Conservation (phyloP, 2,888 invertebrate genomes). For the Stenolophus ochropezus region DNA sequence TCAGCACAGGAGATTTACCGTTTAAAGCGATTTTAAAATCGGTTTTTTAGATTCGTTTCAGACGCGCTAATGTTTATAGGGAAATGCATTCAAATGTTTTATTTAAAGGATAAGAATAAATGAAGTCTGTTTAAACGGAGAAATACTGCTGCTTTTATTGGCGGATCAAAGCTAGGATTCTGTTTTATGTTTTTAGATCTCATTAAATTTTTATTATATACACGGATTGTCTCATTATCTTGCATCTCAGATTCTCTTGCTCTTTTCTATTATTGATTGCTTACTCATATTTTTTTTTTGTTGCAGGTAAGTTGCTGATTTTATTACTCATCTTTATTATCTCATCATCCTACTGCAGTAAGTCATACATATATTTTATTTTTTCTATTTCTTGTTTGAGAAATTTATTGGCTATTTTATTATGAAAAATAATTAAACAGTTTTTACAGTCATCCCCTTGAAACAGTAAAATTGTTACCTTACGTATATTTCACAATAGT, state of each 20-base stretch:
- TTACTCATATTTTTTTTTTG: slow-evolving; percentile 26
- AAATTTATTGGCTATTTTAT: too few species aligned
- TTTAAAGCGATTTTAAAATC: slow-evolving; percentile 46
- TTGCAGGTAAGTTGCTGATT: slow-evolving; percentile 36
- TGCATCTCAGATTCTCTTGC: slow-evolving; percentile 1
- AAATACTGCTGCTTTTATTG: slow-evolving; percentile 19
- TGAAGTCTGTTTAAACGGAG: slow-evolving; percentile 3
- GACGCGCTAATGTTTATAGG: slow-evolving; percentile 40
- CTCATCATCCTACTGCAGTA: not conserved
- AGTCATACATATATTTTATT: slow-evolving; percentile 13
- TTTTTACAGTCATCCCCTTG: too few species aligned
- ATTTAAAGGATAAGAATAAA: slow-evolving; percentile 22
- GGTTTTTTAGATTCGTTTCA: slow-evolving; percentile 35
- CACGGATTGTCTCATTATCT: slow-evolving; percentile 39
- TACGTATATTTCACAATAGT: too few species aligned
- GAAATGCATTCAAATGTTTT: slow-evolving; percentile 13
- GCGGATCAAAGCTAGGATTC: slow-evolving; percentile 20
- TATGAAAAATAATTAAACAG: too few species aligned
- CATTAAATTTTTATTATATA: slow-evolving; percentile 40
- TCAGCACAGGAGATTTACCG: slow-evolving; percentile 47
- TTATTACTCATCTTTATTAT: slow-evolving; percentile 14
- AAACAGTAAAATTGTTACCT: too few species aligned
- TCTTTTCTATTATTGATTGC: slow-evolving; percentile 12
- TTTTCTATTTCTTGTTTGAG: not conserved
- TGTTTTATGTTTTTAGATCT: slow-evolving; percentile 35